Conservation (phyloP, 2,797 vertebrate species). For the Gadopsis bispinosus region DNA sequence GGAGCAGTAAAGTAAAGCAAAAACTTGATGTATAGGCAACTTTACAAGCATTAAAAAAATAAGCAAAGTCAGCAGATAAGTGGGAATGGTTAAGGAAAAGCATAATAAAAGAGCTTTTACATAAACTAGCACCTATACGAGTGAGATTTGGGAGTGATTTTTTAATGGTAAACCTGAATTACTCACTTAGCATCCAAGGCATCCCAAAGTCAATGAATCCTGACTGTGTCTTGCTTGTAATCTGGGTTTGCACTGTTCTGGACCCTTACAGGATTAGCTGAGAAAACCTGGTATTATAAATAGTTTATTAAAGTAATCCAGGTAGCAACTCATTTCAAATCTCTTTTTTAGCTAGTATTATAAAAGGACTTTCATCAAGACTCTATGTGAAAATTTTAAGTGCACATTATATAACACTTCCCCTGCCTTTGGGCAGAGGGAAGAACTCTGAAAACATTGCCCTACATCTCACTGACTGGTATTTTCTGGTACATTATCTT, state of each 20-base stretch:
- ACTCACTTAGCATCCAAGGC: not conserved
- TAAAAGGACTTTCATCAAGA: not conserved
- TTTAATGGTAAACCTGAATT: not conserved
- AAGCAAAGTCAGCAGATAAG: not conserved
- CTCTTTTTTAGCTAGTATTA: too few species aligned
- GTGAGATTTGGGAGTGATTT: not conserved
- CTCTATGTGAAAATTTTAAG: not conserved
- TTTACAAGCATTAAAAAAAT: not conserved
- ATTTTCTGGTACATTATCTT: constrained; percentile 42
- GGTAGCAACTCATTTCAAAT: too few species aligned
- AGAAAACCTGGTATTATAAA: not conserved
- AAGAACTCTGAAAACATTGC: constrained; percentile 11
- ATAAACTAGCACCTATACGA: not conserved
- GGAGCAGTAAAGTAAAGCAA: not conserved
- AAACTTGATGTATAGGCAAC: not conserved
- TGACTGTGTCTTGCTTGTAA: not conserved
- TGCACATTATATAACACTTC: constrained; percentile 3
- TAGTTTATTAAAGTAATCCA: not conserved
- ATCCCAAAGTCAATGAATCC: not conserved
- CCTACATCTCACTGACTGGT: constrained; percentile 33
- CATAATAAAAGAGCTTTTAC: not conserved
- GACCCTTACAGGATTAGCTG: not conserved
- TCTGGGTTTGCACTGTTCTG: not conserved
- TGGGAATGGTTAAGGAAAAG: not conserved
- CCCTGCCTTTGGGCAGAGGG: constrained; percentile 1